These are phyloP conservation scores for Candidula unifasciata DNA, from an alignment of 2,888 invertebrate species.

Conservation along the genomic window DNA sequence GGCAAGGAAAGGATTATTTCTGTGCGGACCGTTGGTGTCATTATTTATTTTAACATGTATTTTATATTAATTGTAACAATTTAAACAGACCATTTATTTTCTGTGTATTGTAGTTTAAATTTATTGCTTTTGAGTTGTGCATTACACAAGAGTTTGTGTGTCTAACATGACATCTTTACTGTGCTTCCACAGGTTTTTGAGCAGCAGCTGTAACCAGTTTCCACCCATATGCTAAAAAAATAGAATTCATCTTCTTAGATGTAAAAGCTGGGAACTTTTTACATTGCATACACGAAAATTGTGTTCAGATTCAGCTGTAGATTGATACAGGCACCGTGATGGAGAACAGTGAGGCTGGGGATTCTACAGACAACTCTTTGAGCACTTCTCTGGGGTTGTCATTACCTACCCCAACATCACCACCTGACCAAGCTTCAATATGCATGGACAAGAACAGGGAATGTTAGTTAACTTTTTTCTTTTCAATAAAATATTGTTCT, in stretches of 20 bases:
- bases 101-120: no score
- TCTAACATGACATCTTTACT: no score
- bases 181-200: constrained; percentile 59
- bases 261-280: constrained; percentile 73
- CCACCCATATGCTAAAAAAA: constrained; percentile 73
- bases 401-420: constrained; percentile 83
- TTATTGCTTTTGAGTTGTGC: no score
- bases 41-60: no score
- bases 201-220: constrained; percentile 53
- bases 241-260: constrained; percentile 60
- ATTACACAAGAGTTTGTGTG: not conserved
- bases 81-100: not conserved
- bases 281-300: constrained; percentile 72
- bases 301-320: constrained; percentile 32
- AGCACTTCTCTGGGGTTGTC: constrained; percentile 45
- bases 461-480: constrained; percentile 89
- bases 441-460: constrained; percentile 98
- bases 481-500: no score
- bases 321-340: constrained; percentile 8
- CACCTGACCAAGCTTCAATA: constrained; percentile 95
- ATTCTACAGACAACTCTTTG: not conserved
- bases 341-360: not conserved
- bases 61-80: no score
- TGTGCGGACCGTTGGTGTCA: no score
- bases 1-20: no score